phyloP scores from a whole-genome alignment of 2,113 vertebrate species.

The Heloderma charlesbogerti region DNA sequence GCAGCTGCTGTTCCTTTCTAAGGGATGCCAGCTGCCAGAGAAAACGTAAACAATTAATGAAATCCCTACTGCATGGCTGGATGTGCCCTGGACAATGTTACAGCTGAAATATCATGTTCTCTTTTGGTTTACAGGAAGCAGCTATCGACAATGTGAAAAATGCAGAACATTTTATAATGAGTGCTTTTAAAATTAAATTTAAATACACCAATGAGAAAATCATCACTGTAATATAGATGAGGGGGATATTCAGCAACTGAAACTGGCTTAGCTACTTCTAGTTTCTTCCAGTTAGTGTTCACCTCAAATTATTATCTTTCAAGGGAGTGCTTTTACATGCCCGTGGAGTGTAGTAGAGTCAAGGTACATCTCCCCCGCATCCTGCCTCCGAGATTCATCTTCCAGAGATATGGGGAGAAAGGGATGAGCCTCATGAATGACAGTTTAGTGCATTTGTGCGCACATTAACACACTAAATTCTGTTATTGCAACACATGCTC shows the following conservation, averaged over 20 bases:
- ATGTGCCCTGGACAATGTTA: not conserved
- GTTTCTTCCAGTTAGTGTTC: not conserved
- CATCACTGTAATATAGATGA: not conserved
- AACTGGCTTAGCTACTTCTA: not conserved
- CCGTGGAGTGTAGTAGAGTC: no score
- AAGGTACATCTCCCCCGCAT: not conserved
- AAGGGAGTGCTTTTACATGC: not conserved
- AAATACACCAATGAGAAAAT: not conserved
- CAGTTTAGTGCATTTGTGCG: not conserved
- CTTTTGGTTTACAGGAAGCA: no score
- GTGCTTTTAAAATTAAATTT: not conserved
- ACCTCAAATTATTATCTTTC: not conserved
- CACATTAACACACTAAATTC: not conserved
- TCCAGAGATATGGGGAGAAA: not conserved
- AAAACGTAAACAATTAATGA: not conserved
- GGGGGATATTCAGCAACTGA: not conserved
- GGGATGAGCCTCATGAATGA: not conserved
- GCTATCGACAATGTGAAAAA: not conserved
- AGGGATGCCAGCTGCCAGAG: not conserved
- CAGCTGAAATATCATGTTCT: constrained; percentile 18
- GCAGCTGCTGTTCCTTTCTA: constrained; percentile 11
- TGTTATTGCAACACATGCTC: not conserved
- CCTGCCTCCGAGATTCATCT: not conserved
- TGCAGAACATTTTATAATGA: not conserved
- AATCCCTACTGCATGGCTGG: constrained; percentile 12